A percentile compares a stretch with the other conserved stretches of the same genome.
Conservation (phyloP, 1,140 invertebrate species). For the Dinothrombium tinctorium region DNA sequence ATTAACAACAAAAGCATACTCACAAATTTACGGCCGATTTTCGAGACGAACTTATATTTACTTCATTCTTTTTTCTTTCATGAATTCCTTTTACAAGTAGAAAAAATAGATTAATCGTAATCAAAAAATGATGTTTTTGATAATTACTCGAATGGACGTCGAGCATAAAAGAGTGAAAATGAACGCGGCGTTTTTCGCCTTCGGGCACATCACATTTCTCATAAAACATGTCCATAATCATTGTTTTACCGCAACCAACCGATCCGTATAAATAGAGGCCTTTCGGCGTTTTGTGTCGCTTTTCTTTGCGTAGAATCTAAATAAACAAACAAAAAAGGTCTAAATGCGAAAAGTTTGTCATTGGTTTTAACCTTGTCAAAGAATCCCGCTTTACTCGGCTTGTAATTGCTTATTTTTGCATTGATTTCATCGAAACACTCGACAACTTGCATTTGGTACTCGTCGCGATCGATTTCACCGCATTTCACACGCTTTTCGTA, state of each 20-base stretch:
- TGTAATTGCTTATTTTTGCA: constrained; percentile 34
- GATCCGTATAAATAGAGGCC: constrained; percentile 30
- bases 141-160: constrained; percentile 50
- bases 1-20: no score
- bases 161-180: constrained; percentile 95
- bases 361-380: constrained; percentile 15
- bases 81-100: constrained; percentile 22
- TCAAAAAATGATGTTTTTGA: background rate
- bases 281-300: constrained; percentile 15
- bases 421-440: constrained; percentile 41
- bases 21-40: no score
- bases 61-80: constrained; percentile 17
- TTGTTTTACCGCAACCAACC: constrained; percentile 77
- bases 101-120: background rate
- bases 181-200: constrained; percentile 47
- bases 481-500: constrained; percentile 22
- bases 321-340: background rate
- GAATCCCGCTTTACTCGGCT: constrained; percentile 23
- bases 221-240: constrained; percentile 96
- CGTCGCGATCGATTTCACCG: constrained; percentile 36
- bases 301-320: background rate
- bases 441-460: constrained; percentile 40
- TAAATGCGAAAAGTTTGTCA: background rate
- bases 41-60: constrained; percentile 19
- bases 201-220: constrained; percentile 35